These are phyloP conservation scores for Harpagoxenus sublaevis DNA, from an alignment of 2,888 invertebrate genomes.

Conservation along the genomic window DNA sequence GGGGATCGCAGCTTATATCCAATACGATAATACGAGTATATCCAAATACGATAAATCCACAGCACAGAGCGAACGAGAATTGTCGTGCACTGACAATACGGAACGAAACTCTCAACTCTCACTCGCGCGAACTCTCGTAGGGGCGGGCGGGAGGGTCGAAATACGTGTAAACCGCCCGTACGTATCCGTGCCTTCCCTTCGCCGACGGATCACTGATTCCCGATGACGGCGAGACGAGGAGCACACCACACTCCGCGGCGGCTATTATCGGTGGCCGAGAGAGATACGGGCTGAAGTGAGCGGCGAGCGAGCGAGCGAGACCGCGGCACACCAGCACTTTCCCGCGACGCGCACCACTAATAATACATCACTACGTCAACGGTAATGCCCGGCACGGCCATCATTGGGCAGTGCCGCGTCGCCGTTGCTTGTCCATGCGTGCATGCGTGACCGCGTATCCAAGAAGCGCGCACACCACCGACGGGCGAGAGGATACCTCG, in stretches of 20 bases:
- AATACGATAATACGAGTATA: conserved; percentile 76
- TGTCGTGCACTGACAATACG: conserved; percentile 69
- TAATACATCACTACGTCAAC: conserved; percentile 58
- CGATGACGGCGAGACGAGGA: not conserved
- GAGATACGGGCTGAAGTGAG: conserved; percentile 17
- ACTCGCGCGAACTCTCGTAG: conserved; percentile 54
- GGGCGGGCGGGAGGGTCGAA: conserved; percentile 26
- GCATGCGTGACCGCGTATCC: conserved; percentile 49
- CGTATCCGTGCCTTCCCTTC: conserved; percentile 50
- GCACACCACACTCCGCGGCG: conserved; percentile 20
- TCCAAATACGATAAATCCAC: conserved; percentile 80
- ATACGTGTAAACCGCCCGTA: conserved; percentile 14
- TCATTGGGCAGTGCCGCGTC: conserved; percentile 61
- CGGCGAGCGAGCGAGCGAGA: not conserved
- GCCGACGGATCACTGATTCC: conserved; percentile 69
- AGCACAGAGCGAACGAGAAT: conserved; percentile 64
- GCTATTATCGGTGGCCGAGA: conserved; percentile 18
- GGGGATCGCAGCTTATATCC: conserved; percentile 31
- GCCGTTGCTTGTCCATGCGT: conserved; percentile 50
- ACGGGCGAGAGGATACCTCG: not conserved
- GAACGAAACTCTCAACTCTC: conserved; percentile 64
- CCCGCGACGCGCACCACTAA: conserved; percentile 56
- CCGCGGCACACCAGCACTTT: conserved; percentile 39
- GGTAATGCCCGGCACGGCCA: conserved; percentile 53
- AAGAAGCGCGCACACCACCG: conserved; percentile 33